Percentiles rank a stretch among this genome's conserved stretches.
phyloP scores from a whole-genome alignment of 2,888 invertebrate genomes.

The Metalampra italica region DNA sequence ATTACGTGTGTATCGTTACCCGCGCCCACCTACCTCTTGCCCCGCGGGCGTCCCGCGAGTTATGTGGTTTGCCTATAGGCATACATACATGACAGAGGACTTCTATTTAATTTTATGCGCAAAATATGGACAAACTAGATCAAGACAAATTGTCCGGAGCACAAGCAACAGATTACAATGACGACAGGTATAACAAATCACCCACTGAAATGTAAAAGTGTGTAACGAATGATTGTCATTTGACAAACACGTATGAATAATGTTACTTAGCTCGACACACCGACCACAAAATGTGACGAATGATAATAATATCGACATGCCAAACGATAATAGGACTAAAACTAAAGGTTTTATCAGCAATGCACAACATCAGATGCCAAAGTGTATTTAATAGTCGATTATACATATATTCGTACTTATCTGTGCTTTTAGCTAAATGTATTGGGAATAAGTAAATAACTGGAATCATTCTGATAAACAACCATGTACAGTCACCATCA shows the following conservation, averaged over 20 bases:
- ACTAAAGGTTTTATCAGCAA: not conserved
- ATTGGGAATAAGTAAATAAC: no score
- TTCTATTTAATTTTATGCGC: no score
- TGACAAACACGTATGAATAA: not conserved
- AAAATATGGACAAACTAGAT: not conserved
- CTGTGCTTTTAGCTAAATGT: no score
- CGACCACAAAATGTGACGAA: not conserved
- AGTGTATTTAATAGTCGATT: no score
- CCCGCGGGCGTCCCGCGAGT: no score
- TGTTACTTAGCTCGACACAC: not conserved
- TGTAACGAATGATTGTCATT: not conserved
- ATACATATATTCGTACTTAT: no score
- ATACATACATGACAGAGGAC: no score
- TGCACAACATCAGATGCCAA: not conserved
- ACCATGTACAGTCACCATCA: no score
- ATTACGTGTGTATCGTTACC: no score
- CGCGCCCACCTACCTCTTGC: no score
- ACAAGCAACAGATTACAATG: not conserved
- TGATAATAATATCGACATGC: constrained; percentile 5
- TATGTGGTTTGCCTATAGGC: no score
- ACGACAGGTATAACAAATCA: not conserved
- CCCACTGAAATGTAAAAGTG: not conserved
- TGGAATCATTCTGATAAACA: not conserved
- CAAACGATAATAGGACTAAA: not conserved
- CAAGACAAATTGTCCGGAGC: not conserved